Base-by-base conservation (phyloP, 2,888 invertebrate species). In the Synanthedon tipuliformis region DNA sequence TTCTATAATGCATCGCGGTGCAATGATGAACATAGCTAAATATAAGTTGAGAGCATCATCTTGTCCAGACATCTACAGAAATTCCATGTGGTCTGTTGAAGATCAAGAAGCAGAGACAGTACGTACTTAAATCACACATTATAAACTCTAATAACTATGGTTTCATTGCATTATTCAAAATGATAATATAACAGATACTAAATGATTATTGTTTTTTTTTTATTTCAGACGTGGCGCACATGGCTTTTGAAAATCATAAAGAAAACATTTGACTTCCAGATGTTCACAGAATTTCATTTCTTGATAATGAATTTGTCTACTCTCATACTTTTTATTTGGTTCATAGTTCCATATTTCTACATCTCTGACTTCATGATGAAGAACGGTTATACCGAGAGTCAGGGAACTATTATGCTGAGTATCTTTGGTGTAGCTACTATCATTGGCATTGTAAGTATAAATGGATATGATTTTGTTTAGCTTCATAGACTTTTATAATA, bases 291-390 rank as follows among this genome's bases (percentile, higher is more conserved):
- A 70, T 87, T 92, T 53, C 94, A 94, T 70, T 96, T 95, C 76
- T 79, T 94, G 52, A 89, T 95, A 68, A 93, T 97, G 88, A 95
- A 95, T 57, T 69, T 97, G 12, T 95, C 96, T n/a, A 97, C 96
- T 54, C 90, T 96, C 61, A 89, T 97, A 55, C 89, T 98, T 52
- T 98, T 97, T 81, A 93, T 94, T 67, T 97, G 96, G 94, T 95
- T 95, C 77, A 97, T 98, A 69, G 95, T 98, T 57, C 97, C 97
- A 45, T 98, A 98, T 81, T 95, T 98, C 74, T 98, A 96, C 81
- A 90, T 97, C 59, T 93, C 94, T 41, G 94, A 95, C 66, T 93
- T 94, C 72, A 92, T 95, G 84, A 86, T 88, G 41, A 70, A 68
- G 58, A 76, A 65, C 53, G 89, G 90, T 10, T 90, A 92, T 62